These are phyloP conservation scores for Heteromyza rotundicornis DNA, from an alignment of 2,888 invertebrate genomes.

Conservation along the genomic window DNA sequence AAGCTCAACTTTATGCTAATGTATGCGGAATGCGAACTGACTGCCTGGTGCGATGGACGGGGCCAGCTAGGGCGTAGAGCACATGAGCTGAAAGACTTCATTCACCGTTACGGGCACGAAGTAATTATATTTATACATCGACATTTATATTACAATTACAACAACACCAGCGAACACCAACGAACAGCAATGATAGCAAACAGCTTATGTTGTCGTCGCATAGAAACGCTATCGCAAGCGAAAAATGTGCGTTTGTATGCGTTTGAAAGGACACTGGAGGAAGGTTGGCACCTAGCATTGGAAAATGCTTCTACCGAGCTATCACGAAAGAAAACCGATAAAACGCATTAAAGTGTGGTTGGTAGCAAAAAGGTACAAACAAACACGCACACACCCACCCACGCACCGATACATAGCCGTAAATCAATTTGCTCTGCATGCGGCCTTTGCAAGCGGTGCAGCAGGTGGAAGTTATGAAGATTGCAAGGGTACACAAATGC, in stretches of 20 bases:
- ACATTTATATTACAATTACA: no score
- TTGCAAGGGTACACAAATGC: no score
- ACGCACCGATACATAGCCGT: no score
- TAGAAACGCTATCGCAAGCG: background rate
- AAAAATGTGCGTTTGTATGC: background rate
- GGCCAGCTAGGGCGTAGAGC: background rate
- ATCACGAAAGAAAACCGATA: background rate
- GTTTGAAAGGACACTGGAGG: background rate
- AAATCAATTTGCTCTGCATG: slow-evolving; percentile 36
- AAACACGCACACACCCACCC: no score
- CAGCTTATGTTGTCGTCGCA: background rate
- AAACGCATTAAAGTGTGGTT: background rate
- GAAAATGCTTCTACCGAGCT: no score
- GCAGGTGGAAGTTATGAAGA: background rate
- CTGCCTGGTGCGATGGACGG: background rate
- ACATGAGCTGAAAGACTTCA: no score
- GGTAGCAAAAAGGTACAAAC: background rate
- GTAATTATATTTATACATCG: background rate
- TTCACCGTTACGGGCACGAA: background rate
- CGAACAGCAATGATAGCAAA: background rate
- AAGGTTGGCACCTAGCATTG: no score
- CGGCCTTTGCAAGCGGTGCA: background rate
- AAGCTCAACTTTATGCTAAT: slow-evolving; percentile 46
- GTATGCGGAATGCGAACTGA: no score
- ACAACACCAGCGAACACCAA: no score